Base-by-base conservation (phyloP, 2,888 invertebrate species). In the Vanessa cardui region DNA sequence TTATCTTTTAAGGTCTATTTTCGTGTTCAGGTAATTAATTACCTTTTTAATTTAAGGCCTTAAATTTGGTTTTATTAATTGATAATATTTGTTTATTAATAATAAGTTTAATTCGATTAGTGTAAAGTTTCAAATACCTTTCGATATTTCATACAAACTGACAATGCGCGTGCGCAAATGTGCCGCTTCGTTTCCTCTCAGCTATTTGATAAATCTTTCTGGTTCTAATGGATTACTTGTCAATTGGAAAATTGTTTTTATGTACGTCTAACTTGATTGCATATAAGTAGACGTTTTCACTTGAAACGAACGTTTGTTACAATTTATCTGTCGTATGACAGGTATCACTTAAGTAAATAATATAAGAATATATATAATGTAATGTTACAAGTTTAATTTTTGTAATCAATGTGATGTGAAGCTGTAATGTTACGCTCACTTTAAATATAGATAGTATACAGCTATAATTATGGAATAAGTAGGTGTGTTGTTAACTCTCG, bases 171-270 rank as follows among this genome's bases (percentile, higher is more conserved):
- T 86, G 87, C 66, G 71, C 64, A 71, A 72, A 80, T 77, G 78
- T 73, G 62, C 49, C 81, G 85, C 83, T 74, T 81, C 77, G 83
- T 77, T 83, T 82, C 78, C 72, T 74, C 47, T 33, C 70, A 83
- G 81, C 58, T 78, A 86, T 83, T 81, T 73, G 70, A 58, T 61
- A 69, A 72, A 72, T 72, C 58, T 60, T 66, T 66, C 62, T 73
- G 74, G 76, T 75, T 70, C 20, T 70, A 78, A 79, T 79, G 73
- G 77, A 73, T 81, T 76, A 82, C 74, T 72, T 73, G 75, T 72
- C 74, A 71, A 71, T 72, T 72, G 70, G 60, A 69, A 61, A 62
- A 56, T 54, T 50, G 50, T 71, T 71, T 71, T 69, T 71, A 60
- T 66, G 21, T 64, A 46, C 33, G 54, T 47, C 66, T 45, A 58